Base-by-base conservation (phyloP, 2,888 invertebrate genomes). In the Cataglyphis cursor region DNA sequence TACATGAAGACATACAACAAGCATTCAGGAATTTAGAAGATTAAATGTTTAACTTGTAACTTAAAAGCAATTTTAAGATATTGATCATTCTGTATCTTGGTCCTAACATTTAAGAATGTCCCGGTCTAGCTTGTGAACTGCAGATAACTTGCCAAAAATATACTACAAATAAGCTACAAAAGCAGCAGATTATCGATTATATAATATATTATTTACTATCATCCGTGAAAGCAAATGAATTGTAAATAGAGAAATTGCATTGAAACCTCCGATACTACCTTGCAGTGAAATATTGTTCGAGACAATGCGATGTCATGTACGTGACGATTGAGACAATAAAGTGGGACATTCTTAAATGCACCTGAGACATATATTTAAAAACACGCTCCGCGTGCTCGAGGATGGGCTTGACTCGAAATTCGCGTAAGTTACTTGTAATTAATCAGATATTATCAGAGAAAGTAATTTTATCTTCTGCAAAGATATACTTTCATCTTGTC, bases 1-100 rank as follows among this genome's bases (percentile, higher is more conserved):
- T 99, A 81, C 96, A 98, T 93, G 99, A 99, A 95, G 98, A 99
- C 95, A 98, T 99, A 96, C 98, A 99, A 92, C 98, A 98, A 94
- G 98, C 98, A 92, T 99, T 99, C 97, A 97, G 99, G 95, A 99
- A 99, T 96, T 96, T 99, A 94, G 99, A 99, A 96, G 99, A 99
- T 95, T 99, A 98, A 96, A 91, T 92, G 81, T 81, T 85, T 57
- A 12, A 24, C 38, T 28, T 38, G 61, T 61, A 38, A 81, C 48
- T 75, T 70, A 87, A 74, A 86, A 84, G 51, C 57, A 81, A 84
- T 76, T 84, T 84, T 73, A 87, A 81, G 54, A 83, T 84, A 87
- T 76, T 62, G 64, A 86, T 82, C 62, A 76, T 86, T 85, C 84
- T 82, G 66, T 85, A 90, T 85, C 48, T 82, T 86, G 83, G 81